Evolutionary conservation across 1,140 invertebrate genomes (phyloP), one percentile per base, ranked within the genome.

Genomic region (Antheraea mylitta): DNA sequence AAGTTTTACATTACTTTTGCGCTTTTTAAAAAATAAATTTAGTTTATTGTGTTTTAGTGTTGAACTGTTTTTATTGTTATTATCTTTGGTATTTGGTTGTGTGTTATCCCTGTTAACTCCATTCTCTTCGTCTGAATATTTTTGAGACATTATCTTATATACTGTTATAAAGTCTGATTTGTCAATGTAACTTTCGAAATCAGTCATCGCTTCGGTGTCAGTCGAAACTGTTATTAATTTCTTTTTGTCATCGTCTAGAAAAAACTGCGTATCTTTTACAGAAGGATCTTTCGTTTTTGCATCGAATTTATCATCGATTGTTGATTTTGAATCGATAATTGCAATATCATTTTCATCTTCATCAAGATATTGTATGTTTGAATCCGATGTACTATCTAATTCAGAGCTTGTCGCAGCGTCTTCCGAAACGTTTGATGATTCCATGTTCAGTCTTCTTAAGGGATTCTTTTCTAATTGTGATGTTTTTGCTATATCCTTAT

Each of bases 121-220:
- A 48, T 60, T 45, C 16, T 59, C 65, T 16, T 53, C 45, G 3
- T 19, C 58, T 64, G 16, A 37, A 64, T 19, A 22, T 19, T 58
- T 64, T 37, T 59, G 42, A 18, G 70, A 63, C 37, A 82, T 70
- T 45, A 82, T 84, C 78, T 81, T 80, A 37, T 82, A 85, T 4
- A 84, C 75, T 11, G 78, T 82, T 53, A 85, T 71, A 59, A 71
- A 78, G 69, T 85, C 74, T 16, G 58, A 62, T 22, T 58, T 18
- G 67, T 70, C 61, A 16, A 64, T 53, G 60, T 68, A 37, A 45
- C 60, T 66, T 72, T 68, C n/a, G 18, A 58, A 60, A 37, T 70
- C 38, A 11, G 58, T 62, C 53, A 53, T 65, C 48, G 3, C 22
- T 71, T 69, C 45, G 9, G 45, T 53, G 16, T 53, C 45, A 53